These are phyloP conservation scores for Alouatta palliata DNA, from an alignment of 2,113 vertebrate genomes.

Conservation along the genomic window DNA sequence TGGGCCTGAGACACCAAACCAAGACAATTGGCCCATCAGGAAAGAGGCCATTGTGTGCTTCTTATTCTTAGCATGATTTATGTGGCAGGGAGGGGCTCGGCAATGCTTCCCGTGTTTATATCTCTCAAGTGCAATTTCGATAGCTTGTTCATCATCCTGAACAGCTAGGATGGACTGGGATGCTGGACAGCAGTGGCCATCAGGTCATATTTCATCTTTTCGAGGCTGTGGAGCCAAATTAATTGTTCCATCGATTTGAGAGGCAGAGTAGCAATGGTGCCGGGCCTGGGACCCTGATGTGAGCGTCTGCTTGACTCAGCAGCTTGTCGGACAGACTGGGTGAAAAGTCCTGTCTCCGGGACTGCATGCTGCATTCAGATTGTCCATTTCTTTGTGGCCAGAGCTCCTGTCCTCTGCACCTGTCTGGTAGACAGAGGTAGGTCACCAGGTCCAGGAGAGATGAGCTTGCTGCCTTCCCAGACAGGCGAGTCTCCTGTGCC, in stretches of 20 bases:
- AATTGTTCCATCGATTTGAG: conserved; percentile 55
- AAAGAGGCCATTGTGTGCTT: conserved; percentile 73
- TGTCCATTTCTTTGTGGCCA: neutral
- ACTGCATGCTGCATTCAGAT: neutral
- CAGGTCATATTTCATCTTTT: conserved; percentile 58
- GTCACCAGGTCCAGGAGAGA: neutral
- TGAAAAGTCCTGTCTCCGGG: neutral
- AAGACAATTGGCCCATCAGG: conserved; percentile 74
- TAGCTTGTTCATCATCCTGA: conserved; percentile 43
- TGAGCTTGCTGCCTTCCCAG: conserved; percentile 52
- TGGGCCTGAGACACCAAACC: conserved; percentile 42
- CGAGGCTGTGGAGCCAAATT: conserved; percentile 1
- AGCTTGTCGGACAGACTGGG: neutral
- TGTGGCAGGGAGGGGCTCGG: conserved; percentile 54
- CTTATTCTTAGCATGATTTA: conserved; percentile 62
- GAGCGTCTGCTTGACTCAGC: neutral
- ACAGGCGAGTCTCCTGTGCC: neutral
- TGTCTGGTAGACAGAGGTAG: neutral
- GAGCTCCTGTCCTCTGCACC: neutral
- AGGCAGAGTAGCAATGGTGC: neutral
- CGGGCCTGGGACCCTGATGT: neutral
- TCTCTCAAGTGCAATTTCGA: neutral
- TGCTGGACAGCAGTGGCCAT: neutral
- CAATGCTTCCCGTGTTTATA: conserved; percentile 70
- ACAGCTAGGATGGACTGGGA: neutral